A percentile compares a stretch with the other conserved stretches of the same genome.
Conservation (phyloP, 2,113 vertebrate genomes). For the Salvator merianae region DNA sequence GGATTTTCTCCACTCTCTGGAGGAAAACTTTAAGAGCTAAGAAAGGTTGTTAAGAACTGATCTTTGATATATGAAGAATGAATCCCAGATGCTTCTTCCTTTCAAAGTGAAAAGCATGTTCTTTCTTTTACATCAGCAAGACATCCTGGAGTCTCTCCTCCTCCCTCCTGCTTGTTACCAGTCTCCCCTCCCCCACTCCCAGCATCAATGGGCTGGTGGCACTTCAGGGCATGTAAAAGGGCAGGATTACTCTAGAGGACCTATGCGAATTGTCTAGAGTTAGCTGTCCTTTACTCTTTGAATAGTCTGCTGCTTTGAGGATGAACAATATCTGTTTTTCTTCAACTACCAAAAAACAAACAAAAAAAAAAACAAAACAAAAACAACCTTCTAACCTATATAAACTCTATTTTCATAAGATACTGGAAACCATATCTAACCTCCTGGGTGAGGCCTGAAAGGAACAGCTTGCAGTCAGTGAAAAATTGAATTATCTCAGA, state of each 20-base stretch:
- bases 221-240: not conserved
- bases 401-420: not conserved
- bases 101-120: not conserved
- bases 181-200: too few relatives aligned
- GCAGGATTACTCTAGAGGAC: not conserved
- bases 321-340: not conserved
- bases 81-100: not conserved
- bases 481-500: not conserved
- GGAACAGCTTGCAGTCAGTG: not conserved
- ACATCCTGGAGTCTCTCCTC: not conserved
- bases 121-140: not conserved
- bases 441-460: not conserved
- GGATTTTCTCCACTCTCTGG: constrained; percentile 96
- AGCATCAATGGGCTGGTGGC: not conserved
- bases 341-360: not conserved
- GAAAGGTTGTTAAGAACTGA: constrained; percentile 80
- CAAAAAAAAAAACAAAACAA: too few relatives aligned
- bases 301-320: not conserved
- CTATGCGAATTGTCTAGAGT: not conserved
- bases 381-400: not conserved
- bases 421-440: not conserved
- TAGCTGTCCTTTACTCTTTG: not conserved
- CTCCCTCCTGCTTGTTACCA: not conserved
- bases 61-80: not conserved
- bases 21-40: constrained; percentile 93